A percentile compares a stretch with the other conserved stretches of the same genome.
phyloP scores from a whole-genome alignment of 2,888 invertebrate species.

The Mesoligia furuncula region DNA sequence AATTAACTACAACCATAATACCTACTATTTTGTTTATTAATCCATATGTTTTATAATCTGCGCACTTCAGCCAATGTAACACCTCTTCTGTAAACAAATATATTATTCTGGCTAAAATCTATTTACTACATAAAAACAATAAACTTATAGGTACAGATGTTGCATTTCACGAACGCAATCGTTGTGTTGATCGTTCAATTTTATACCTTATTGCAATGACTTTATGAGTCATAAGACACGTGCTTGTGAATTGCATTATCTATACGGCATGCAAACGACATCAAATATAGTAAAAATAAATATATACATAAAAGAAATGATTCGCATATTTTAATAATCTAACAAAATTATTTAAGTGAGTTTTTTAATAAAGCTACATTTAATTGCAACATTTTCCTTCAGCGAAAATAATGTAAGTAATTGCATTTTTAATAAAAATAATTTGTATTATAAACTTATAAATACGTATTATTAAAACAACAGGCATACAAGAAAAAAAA shows the following conservation, averaged over 20 bases:
- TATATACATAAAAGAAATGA: slow-evolving; percentile 2
- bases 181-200: not conserved
- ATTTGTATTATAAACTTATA: not conserved
- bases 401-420: slow-evolving; percentile 50
- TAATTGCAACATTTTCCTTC: slow-evolving; percentile 60
- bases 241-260: slow-evolving; percentile 9
- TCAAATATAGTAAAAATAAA: slow-evolving; percentile 19
- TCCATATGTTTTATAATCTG: slow-evolving; percentile 48
- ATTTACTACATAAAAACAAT: slow-evolving; percentile 26
- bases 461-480: slow-evolving; percentile 6
- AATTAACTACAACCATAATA: slow-evolving; percentile 20
- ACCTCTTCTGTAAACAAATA: slow-evolving; percentile 56
- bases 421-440: not conserved
- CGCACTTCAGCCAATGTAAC: slow-evolving; percentile 56
- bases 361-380: slow-evolving; percentile 29
- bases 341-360: not conserved
- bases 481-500: slow-evolving; percentile 41
- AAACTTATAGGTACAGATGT: slow-evolving; percentile 10
- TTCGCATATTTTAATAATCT: not conserved
- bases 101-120: slow-evolving; percentile 41
- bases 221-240: not conserved
- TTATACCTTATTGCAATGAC: not conserved
- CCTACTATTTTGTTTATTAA: slow-evolving; percentile 36
- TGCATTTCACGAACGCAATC: not conserved
- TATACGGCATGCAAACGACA: slow-evolving; percentile 59